Percentiles rank a stretch among this genome's conserved stretches.
These are phyloP conservation scores for Spheniscus mendiculus DNA, from an alignment of 2,113 vertebrate genomes.

Conservation along the genomic window DNA sequence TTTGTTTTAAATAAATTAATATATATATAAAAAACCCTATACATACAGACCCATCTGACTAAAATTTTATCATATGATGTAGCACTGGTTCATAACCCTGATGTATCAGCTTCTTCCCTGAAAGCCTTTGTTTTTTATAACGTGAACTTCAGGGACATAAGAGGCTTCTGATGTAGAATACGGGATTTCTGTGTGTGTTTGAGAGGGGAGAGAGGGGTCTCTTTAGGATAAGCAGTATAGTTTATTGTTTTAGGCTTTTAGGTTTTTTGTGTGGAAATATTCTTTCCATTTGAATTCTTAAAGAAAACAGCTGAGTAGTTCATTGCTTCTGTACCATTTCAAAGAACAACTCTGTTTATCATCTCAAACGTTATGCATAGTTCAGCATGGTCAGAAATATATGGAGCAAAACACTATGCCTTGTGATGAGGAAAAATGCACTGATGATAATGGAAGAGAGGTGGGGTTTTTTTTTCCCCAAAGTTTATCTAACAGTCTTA, in stretches of 20 bases:
- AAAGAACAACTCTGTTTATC: neutral
- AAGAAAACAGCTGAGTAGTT: neutral
- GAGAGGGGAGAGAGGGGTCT: neutral
- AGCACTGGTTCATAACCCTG: neutral
- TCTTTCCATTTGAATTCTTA: neutral
- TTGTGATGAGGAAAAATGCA: neutral
- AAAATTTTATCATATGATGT: neutral
- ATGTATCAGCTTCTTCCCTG: neutral
- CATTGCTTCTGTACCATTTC: neutral
- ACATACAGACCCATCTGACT: neutral
- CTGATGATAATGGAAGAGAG: neutral
- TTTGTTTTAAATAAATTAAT: too few species aligned
- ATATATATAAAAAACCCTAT: too few species aligned
- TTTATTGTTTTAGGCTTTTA: neutral
- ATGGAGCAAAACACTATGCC: neutral
- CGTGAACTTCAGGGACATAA: neutral
- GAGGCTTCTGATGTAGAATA: neutral
- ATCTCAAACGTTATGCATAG: neutral
- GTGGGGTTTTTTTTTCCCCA: neutral
- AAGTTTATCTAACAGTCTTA: neutral
- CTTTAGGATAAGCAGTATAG: neutral
- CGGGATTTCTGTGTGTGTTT: neutral
- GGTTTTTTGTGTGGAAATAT: neutral
- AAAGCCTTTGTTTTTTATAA: neutral
- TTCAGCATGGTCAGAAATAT: neutral